Evolutionary conservation across 2,888 invertebrate genomes (phyloP).

Genomic region (Cephus rjabovi): DNA sequence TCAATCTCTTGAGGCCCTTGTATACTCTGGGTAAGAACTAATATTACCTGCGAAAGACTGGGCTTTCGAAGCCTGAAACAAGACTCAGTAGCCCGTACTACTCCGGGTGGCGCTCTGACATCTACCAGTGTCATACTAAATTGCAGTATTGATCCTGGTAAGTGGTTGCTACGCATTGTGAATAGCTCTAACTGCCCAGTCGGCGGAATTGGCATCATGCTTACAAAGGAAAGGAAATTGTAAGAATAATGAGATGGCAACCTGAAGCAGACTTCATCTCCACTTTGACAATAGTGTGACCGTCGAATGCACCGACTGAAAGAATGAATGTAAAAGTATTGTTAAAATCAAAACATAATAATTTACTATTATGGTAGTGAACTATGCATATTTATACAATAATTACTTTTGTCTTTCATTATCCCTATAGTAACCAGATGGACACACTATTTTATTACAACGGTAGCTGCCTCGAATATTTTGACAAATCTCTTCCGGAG

Average conservation of each 20-base stretch:
- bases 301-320: slow-evolving; percentile 84
- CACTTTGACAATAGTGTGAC: slow-evolving; percentile 77
- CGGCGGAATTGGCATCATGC: slow-evolving; percentile 79
- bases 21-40: slow-evolving; percentile 80
- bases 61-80: slow-evolving; percentile 70
- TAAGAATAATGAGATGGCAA: slow-evolving; percentile 89
- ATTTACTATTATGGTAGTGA: not conserved
- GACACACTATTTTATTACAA: slow-evolving; percentile 89
- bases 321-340: slow-evolving; percentile 35
- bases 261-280: slow-evolving; percentile 80
- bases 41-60: slow-evolving; percentile 76
- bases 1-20: slow-evolving; percentile 93
- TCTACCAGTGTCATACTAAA: slow-evolving; percentile 80
- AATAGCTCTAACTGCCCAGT: slow-evolving; percentile 80
- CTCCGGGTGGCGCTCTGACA: slow-evolving; percentile 75
- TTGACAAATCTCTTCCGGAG: slow-evolving; percentile 83
- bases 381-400: not conserved
- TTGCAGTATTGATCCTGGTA: slow-evolving; percentile 77
- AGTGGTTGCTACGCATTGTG: slow-evolving; percentile 86
- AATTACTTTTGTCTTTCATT: slow-evolving; percentile 78
- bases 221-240: slow-evolving; percentile 93
- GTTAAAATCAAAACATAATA: slow-evolving; percentile 3
- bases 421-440: slow-evolving; percentile 85
- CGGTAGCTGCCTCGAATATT: slow-evolving; percentile 91
- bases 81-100: slow-evolving; percentile 70